Base-by-base conservation (phyloP, 2,888 invertebrate species). In the Protodeltote pygarga region DNA sequence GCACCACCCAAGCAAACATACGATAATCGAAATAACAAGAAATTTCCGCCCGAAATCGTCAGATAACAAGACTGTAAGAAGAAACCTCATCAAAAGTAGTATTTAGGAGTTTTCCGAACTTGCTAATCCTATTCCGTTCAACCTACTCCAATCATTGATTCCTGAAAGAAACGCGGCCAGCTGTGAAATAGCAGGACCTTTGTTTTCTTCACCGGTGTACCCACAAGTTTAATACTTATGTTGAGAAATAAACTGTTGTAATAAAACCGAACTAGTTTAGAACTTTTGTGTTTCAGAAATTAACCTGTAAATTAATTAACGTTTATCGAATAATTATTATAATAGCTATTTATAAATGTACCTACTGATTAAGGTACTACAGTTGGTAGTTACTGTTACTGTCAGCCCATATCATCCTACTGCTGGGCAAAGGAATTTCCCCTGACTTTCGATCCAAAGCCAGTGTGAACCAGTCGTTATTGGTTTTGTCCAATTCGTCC, bases 71-170 rank as follows among this genome's bases (percentile, higher is more conserved):
- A 32, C 15, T 23, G 14, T 27, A 14, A 19, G 14, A 54, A 66
- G 49, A 66, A 65, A 60, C 50, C 60, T 66, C 47, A 62, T 65
- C 52, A 46, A 51, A 55, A 55, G 57, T 57, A 50, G 55, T 52
- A 42, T 59, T 48, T 51, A 44, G 48, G 27, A 33, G 19, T 58
- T 60, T 39, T 27, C 33, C 35, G 6, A 59, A 59, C 62, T 62
- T 24, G 33, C 35, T 65, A 59, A 65, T 65, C 54, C 46, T 37
- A 45, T 65, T 65, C 24, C 27, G 13, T 24, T 14, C 9, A 1
- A 37, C 28, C 29, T 46, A 44, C 40, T 42, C 40, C 40, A 48
- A 59, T 65, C 59, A 59, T 62, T 65, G 62, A 59, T 59, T 55
- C 44, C 41, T 24, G 20, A 13, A 16, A 35, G 44, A 35, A 46